These are phyloP conservation scores for Ernsta delagoae DNA, from an alignment of 2,888 invertebrate genomes.

Conservation along the genomic window DNA sequence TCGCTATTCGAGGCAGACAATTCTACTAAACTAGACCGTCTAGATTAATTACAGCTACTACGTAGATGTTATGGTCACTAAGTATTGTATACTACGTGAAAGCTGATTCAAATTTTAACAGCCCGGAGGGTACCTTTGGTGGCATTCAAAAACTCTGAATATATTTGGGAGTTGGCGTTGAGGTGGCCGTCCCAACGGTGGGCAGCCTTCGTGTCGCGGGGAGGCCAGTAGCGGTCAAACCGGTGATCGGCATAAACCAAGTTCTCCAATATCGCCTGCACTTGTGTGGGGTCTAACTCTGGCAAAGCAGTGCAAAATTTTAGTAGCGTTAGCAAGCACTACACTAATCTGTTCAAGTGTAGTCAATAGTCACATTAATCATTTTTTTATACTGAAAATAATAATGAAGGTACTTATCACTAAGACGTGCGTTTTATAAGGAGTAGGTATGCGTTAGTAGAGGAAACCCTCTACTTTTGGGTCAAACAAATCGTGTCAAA, in stretches of 20 bases:
- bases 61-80: conserved; percentile 42
- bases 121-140: conserved; percentile 68
- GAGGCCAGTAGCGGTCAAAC: conserved; percentile 74
- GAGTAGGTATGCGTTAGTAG: no score
- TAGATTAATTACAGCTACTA: conserved; percentile 13
- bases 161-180: conserved; percentile 62
- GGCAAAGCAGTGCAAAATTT: conserved; percentile 59
- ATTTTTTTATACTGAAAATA: no score
- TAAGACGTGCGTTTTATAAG: no score
- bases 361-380: no score
- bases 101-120: conserved; percentile 53
- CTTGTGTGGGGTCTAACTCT: conserved; percentile 77
- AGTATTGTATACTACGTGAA: conserved; percentile 17
- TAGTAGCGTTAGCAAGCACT: conserved; percentile 63
- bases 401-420: no score
- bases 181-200: conserved; percentile 70
- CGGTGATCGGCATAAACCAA: conserved; percentile 65
- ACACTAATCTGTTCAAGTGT: conserved; percentile 30
- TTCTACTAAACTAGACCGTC: conserved; percentile 35
- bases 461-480: no score
- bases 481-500: no score
- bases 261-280: conserved; percentile 73
- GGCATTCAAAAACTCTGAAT: conserved; percentile 69
- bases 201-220: conserved; percentile 53
- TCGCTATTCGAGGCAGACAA: conserved; percentile 34